Conservation (phyloP, 2,797 vertebrate genomes). For the Mionectes olivaceus region DNA sequence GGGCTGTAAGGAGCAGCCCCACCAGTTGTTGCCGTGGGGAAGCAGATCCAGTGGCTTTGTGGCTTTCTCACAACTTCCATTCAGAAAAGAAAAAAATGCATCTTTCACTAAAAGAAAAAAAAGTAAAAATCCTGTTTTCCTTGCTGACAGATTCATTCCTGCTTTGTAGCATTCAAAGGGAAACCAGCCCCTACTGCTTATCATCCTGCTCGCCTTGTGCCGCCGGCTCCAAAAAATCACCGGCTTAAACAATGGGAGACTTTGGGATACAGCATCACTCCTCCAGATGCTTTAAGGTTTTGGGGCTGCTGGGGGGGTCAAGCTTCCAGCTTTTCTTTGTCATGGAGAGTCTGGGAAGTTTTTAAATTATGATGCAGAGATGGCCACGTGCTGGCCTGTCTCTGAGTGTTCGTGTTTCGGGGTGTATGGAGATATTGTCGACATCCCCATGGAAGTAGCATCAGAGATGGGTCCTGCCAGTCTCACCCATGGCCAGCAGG, state of each 20-base stretch:
- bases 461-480: neutral
- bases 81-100: neutral
- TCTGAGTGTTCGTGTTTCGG: neutral
- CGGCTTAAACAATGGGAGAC: neutral
- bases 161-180: neutral
- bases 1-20: neutral
- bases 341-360: neutral
- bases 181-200: conserved; percentile 15
- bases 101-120: neutral
- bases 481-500: neutral
- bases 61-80: neutral
- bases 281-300: neutral
- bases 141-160: conserved; percentile 48
- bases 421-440: fast-evolving
- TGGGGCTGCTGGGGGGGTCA: neutral
- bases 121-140: conserved; percentile 8
- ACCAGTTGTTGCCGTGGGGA: fast-evolving
- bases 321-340: neutral
- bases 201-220: fast-evolving
- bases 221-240: neutral
- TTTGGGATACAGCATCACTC: fast-evolving
- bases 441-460: fast-evolving
- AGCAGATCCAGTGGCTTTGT: neutral
- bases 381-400: neutral
- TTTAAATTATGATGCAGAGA: neutral